phyloP scores from a whole-genome alignment of 2,888 invertebrate genomes.

The Dynastes hyllus region DNA sequence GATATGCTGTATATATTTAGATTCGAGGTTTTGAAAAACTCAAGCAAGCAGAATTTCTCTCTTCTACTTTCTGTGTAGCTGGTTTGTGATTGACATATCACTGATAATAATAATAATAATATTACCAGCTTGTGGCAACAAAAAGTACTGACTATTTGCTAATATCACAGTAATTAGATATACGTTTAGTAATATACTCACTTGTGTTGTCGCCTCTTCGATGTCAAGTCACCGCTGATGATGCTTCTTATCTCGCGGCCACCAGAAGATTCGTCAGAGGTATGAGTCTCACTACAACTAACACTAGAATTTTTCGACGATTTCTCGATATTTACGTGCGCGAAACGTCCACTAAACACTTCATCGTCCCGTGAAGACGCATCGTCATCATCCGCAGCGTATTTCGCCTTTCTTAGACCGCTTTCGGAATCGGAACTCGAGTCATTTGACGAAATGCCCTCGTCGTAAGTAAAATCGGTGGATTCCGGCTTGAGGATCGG shows the following conservation, averaged over 20 bases:
- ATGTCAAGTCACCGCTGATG: slow-evolving; percentile 72
- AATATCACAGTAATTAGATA: too few relatives aligned
- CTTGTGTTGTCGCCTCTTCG: slow-evolving; percentile 69
- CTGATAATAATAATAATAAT: too few relatives aligned
- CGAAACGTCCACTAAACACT: slow-evolving; percentile 41
- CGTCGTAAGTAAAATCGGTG: slow-evolving; percentile 65
- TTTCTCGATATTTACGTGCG: slow-evolving; percentile 47
- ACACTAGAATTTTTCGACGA: slow-evolving; percentile 47
- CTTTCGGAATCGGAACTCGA: slow-evolving; percentile 66
- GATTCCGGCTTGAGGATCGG: slow-evolving; percentile 60
- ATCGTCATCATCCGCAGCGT: slow-evolving; percentile 46
- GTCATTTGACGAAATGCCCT: slow-evolving; percentile 69
- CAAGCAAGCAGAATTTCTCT: too few relatives aligned
- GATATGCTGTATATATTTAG: too few relatives aligned
- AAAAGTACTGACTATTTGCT: too few relatives aligned
- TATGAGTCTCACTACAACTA: slow-evolving; percentile 57
- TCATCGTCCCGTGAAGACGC: slow-evolving; percentile 42
- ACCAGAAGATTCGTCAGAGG: slow-evolving; percentile 79
- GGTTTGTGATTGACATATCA: too few relatives aligned
- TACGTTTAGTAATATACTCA: slow-evolving; percentile 66
- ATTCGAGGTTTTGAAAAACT: too few relatives aligned
- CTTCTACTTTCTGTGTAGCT: too few relatives aligned
- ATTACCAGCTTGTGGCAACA: too few relatives aligned
- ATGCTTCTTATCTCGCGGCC: slow-evolving; percentile 78
- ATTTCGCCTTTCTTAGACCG: slow-evolving; percentile 41